A percentile compares a stretch with the other conserved stretches of the same genome.
Evolutionary conservation across 2,113 vertebrate genomes (phyloP).

Genomic region (Odontophorus gujanensis): DNA sequence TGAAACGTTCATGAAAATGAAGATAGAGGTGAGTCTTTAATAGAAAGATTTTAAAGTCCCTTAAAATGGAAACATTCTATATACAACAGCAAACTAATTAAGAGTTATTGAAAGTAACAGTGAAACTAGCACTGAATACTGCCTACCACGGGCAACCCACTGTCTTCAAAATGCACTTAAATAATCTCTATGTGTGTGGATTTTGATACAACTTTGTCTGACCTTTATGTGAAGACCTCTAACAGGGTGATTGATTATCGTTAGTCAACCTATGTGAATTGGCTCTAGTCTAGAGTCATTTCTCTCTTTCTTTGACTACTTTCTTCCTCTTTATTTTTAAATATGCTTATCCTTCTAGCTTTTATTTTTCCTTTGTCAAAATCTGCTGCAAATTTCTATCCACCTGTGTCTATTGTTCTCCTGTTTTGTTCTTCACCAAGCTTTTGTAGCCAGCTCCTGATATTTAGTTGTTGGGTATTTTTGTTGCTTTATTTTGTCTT

Average conservation of each 20-base stretch:
- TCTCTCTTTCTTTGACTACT: background rate
- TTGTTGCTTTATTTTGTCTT: background rate
- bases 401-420: background rate
- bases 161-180: conserved; percentile 66
- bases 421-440: background rate
- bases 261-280: background rate
- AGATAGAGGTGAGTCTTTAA: background rate
- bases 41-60: background rate
- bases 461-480: background rate
- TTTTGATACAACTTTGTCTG: conserved; percentile 64
- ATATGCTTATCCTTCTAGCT: background rate
- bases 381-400: background rate
- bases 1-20: background rate
- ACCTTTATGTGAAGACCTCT: conserved; percentile 64
- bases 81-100: conserved; percentile 63
- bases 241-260: conserved; percentile 29
- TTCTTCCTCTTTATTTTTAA: background rate
- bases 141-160: conserved; percentile 32
- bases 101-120: conserved; percentile 29
- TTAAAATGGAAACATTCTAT: conserved; percentile 24
- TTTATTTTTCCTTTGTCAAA: background rate
- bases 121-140: background rate
- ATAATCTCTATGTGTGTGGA: conserved; percentile 44
- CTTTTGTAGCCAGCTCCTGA: background rate
- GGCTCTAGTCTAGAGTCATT: background rate